phyloP scores from a whole-genome alignment of 2,888 invertebrate species.

The Nephrotoma flavescens region DNA sequence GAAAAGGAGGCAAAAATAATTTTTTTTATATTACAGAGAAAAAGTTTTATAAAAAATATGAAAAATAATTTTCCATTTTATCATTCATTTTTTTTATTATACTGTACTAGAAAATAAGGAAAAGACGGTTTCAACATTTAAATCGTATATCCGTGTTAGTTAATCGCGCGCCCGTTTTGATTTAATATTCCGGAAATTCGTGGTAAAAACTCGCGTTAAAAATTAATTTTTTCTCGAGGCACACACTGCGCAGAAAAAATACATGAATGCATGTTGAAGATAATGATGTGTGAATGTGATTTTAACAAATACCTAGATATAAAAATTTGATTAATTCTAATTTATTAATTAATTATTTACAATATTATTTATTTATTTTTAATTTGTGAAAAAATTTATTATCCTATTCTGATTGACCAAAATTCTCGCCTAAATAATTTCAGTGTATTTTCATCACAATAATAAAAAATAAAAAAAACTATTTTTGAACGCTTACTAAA shows the following conservation, averaged over 20 bases:
- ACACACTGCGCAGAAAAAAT: not conserved
- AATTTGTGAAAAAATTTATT: not conserved
- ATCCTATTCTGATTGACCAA: constrained; percentile 16
- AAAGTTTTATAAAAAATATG: not conserved
- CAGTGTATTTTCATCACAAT: constrained; percentile 13
- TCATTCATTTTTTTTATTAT: not conserved
- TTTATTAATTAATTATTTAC: not conserved
- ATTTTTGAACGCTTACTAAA: constrained; percentile 11
- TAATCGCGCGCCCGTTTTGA: not conserved
- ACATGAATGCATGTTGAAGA: not conserved
- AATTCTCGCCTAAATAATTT: constrained; percentile 20
- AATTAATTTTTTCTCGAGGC: not conserved
- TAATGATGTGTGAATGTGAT: not conserved
- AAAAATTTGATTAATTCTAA: not conserved
- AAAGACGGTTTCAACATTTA: constrained; percentile 2
- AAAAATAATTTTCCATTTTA: not conserved
- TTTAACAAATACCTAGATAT: not conserved
- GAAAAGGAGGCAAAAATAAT: not conserved
- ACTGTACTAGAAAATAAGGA: not conserved
- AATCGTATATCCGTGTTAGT: not conserved
- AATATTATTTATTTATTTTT: constrained; percentile 3
- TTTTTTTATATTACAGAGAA: not conserved
- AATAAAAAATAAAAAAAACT: constrained; percentile 5
- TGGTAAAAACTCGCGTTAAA: not conserved
- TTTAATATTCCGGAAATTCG: not conserved